Percentiles rank a stretch among this genome's conserved stretches.
These are phyloP conservation scores for Karalla daura DNA, from an alignment of 2,797 vertebrate genomes.

Conservation along the genomic window DNA sequence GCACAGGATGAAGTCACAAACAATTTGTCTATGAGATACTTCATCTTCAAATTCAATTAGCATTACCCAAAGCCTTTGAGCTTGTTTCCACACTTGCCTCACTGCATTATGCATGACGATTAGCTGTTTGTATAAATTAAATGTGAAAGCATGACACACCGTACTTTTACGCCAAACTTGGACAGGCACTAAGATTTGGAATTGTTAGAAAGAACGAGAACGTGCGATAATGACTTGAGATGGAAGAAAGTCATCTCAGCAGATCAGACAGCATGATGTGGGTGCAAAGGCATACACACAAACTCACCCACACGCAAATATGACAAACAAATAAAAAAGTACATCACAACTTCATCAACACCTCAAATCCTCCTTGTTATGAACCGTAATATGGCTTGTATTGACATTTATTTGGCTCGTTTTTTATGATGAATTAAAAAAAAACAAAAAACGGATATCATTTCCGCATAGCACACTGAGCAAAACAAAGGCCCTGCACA, in stretches of 20 bases:
- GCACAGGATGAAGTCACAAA: conserved; percentile 71
- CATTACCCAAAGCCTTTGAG: conserved; percentile 71
- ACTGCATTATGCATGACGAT: conserved; percentile 74
- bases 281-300: no score
- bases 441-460: no score
- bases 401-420: no score
- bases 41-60: conserved; percentile 81
- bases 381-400: no score
- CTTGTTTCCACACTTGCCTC: conserved; percentile 69
- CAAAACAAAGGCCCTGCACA: no score
- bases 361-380: no score
- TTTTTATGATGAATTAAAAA: no score
- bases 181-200: conserved; percentile 32
- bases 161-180: conserved; percentile 35
- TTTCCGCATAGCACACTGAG: no score
- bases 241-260: not conserved
- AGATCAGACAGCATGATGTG: not conserved
- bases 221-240: not conserved
- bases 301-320: no score
- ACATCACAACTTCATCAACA: no score
- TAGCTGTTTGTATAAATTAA: conserved; percentile 70
- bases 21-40: conserved; percentile 75
- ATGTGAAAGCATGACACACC: conserved; percentile 66
- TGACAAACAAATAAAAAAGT: not conserved
- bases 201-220: conserved; percentile 42